These are phyloP conservation scores for Campoplex nolae DNA, from an alignment of 2,888 invertebrate species.

Conservation along the genomic window DNA sequence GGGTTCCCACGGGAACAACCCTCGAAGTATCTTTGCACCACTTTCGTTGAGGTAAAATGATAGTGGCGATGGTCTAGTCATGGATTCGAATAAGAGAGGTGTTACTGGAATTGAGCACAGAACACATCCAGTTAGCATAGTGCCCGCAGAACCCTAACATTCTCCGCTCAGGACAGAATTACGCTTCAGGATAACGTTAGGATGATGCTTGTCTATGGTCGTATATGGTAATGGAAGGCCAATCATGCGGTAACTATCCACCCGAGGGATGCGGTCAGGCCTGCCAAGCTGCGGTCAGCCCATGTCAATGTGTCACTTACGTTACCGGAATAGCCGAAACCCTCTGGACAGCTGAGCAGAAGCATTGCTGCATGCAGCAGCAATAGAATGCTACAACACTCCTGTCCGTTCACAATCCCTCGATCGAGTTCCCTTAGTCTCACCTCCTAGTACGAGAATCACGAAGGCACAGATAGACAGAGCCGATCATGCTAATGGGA, in stretches of 20 bases:
- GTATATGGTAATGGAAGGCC: constrained; percentile 84
- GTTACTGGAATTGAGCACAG: constrained; percentile 28
- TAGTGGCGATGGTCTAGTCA: constrained; percentile 50
- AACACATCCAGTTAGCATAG: constrained; percentile 19
- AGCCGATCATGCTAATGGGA: constrained; percentile 6
- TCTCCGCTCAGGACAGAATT: constrained; percentile 45
- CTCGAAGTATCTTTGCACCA: constrained; percentile 68
- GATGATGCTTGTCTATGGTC: constrained; percentile 73
- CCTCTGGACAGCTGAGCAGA: constrained; percentile 74
- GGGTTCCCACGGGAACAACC: constrained; percentile 68
- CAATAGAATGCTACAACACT: constrained; percentile 70
- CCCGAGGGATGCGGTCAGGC: constrained; percentile 83
- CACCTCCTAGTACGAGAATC: constrained; percentile 6
- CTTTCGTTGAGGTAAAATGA: constrained; percentile 59
- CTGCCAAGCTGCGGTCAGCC: constrained; percentile 83
- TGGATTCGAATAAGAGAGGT: constrained; percentile 47
- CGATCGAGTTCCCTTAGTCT: constrained; percentile 32
- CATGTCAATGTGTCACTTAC: constrained; percentile 85
- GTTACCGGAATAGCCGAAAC: constrained; percentile 81
- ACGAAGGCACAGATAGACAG: constrained; percentile 39
- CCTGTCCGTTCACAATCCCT: constrained; percentile 53
- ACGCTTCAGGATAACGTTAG: constrained; percentile 58
- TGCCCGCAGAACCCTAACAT: constrained; percentile 44
- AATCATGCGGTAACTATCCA: constrained; percentile 84
- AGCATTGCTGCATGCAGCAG: constrained; percentile 73